Evolutionary conservation across 2,113 vertebrate genomes (phyloP).

Genomic region (Notiomystis cincta): DNA sequence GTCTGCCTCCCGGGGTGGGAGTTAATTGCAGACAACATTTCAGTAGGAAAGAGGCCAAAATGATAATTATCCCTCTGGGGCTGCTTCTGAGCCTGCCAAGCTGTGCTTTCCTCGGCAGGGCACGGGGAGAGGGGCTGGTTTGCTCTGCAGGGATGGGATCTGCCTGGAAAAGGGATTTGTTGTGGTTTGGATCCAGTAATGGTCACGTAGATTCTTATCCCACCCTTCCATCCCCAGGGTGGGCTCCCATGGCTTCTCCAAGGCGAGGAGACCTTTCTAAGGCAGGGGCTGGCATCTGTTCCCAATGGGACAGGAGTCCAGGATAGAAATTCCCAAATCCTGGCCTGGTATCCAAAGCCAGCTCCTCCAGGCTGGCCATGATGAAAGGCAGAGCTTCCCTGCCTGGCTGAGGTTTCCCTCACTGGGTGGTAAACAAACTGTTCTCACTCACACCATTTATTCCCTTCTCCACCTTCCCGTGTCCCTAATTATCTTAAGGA

Average conservation of each 20-base stretch:
- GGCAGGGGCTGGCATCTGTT: neutral
- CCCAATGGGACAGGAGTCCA: neutral
- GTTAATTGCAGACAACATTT: neutral
- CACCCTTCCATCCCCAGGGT: neutral
- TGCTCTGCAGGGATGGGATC: neutral
- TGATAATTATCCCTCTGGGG: neutral
- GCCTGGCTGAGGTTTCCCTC: neutral
- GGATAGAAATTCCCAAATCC: neutral
- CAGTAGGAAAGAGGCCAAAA: neutral
- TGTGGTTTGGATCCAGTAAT: rapidly evolving
- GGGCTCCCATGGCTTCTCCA: neutral
- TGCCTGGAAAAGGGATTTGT: neutral
- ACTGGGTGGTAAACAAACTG: neutral
- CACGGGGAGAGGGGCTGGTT: neutral
- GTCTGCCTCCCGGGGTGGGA: neutral
- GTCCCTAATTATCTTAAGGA: neutral
- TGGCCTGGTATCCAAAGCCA: rapidly evolving
- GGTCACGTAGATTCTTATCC: neutral
- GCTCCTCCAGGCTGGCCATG: neutral
- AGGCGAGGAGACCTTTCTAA: neutral
- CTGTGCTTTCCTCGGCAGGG: rapidly evolving
- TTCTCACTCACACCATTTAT: neutral
- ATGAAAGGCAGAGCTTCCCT: neutral
- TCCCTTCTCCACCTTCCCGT: neutral
- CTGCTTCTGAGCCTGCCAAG: neutral